A percentile compares a stretch with the other conserved stretches of the same genome.
phyloP scores from a whole-genome alignment of 2,888 invertebrate genomes.

The Cyclophora punctaria region DNA sequence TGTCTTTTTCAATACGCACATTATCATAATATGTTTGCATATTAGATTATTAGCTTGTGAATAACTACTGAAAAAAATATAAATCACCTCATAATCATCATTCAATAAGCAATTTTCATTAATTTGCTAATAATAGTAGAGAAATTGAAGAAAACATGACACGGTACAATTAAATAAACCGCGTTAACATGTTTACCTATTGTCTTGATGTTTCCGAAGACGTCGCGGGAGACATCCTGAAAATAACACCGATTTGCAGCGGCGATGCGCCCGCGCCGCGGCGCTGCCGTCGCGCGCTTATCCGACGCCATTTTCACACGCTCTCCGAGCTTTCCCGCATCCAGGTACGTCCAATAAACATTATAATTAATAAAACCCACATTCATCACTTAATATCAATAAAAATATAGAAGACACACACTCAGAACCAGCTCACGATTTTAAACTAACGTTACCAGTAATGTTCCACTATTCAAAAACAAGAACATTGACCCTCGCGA shows the following conservation, averaged over 20 bases:
- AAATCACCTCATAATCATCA: no score
- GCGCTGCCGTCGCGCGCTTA: conserved; percentile 53
- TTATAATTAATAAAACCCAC: no score
- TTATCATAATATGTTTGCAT: no score
- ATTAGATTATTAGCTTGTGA: no score
- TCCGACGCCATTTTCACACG: conserved; percentile 72
- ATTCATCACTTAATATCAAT: neutral
- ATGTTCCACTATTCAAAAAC: conserved; percentile 36
- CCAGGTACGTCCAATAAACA: conserved; percentile 53
- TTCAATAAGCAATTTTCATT: neutral
- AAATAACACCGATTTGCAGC: conserved; percentile 69
- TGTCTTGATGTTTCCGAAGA: conserved; percentile 55
- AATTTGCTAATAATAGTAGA: no score
- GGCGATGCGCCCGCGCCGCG: conserved; percentile 60
- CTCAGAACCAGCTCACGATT: conserved; percentile 10
- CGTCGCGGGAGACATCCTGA: conserved; percentile 74
- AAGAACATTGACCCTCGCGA: conserved; percentile 58
- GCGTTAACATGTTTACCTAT: conserved; percentile 26
- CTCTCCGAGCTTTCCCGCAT: conserved; percentile 66
- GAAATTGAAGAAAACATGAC: no score
- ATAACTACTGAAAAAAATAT: no score
- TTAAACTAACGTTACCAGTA: neutral
- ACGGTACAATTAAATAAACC: neutral
- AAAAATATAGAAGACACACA: conserved; percentile 1
- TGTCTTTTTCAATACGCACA: no score